These are phyloP conservation scores for Magallana ariakensis DNA, from an alignment of 1,140 invertebrate species.

Conservation along the genomic window DNA sequence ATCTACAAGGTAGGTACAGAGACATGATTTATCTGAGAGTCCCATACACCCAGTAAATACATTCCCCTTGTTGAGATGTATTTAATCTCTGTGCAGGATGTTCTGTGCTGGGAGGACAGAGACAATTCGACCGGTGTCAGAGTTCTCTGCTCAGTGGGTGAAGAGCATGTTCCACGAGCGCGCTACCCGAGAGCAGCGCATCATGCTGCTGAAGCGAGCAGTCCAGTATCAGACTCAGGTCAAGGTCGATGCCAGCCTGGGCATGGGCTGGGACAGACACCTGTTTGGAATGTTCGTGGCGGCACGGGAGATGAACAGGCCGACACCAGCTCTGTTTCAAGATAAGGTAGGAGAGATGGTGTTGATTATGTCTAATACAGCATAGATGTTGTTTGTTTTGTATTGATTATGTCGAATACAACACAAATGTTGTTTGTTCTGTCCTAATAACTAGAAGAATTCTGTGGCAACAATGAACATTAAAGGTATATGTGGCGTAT, in stretches of 20 bases:
- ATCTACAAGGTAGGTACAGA: constrained; percentile 62
- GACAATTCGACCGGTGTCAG: constrained; percentile 69
- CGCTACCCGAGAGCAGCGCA: constrained; percentile 59
- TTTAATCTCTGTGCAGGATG: constrained; percentile 54
- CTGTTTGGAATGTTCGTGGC: constrained; percentile 64
- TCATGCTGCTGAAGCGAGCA: constrained; percentile 64
- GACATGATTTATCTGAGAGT: too few relatives aligned
- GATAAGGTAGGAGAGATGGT: constrained; percentile 62
- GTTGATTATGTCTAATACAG: too few relatives aligned
- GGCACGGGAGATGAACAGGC: constrained; percentile 63
- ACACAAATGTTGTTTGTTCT: too few relatives aligned
- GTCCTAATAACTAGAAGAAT: too few relatives aligned
- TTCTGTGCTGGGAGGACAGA: constrained; percentile 69
- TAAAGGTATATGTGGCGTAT: too few relatives aligned
- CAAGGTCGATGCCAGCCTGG: constrained; percentile 65
- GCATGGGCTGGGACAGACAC: constrained; percentile 69
- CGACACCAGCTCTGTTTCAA: constrained; percentile 63
- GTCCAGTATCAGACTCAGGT: constrained; percentile 66
- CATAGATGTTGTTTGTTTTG: too few relatives aligned
- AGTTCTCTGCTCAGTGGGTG: constrained; percentile 65
- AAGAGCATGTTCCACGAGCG: constrained; percentile 65
- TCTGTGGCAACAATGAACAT: too few relatives aligned
- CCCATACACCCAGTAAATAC: too few relatives aligned
- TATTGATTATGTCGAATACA: too few relatives aligned
- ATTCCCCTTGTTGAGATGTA: too few relatives aligned